Conservation (phyloP, 2,113 vertebrate species). For the Epinephelus cyanopodus region DNA sequence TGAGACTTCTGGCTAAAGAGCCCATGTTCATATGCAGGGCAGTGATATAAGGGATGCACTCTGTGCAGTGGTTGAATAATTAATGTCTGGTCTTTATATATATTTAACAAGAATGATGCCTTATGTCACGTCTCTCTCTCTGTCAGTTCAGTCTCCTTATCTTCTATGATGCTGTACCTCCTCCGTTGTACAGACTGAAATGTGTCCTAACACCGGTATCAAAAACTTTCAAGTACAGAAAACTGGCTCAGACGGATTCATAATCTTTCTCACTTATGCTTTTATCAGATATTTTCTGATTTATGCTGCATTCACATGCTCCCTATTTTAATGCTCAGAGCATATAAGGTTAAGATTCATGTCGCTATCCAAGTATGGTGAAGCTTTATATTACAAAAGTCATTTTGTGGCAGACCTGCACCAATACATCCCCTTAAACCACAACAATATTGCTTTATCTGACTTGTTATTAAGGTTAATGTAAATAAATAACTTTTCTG, state of each 20-base stretch:
- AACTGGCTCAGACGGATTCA: background rate
- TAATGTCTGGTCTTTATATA: constrained; percentile 69
- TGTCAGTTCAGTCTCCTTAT: background rate
- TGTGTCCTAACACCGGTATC: background rate
- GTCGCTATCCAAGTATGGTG: too few relatives aligned
- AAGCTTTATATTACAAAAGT: too few relatives aligned
- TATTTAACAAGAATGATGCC: constrained; percentile 70
- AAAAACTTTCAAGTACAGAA: background rate
- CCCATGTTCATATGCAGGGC: constrained; percentile 19
- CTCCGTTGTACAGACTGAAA: background rate
- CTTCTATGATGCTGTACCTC: background rate
- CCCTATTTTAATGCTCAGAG: too few relatives aligned
- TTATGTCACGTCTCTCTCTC: constrained; percentile 11
- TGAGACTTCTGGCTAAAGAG: constrained; percentile 11
- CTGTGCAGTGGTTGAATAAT: constrained; percentile 67
- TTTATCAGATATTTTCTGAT: background rate
- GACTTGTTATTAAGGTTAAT: too few relatives aligned
- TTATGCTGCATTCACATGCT: background rate
- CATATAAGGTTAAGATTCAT: too few relatives aligned
- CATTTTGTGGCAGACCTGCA: too few relatives aligned
- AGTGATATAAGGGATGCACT: constrained; percentile 20
- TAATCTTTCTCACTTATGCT: background rate
- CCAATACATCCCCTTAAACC: too few relatives aligned
- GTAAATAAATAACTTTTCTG: too few relatives aligned
- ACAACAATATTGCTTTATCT: too few relatives aligned